Evolutionary conservation across 2,113 vertebrate species (phyloP), one percentile per base, ranked within the genome.

Genomic region (Scomber japonicus): DNA sequence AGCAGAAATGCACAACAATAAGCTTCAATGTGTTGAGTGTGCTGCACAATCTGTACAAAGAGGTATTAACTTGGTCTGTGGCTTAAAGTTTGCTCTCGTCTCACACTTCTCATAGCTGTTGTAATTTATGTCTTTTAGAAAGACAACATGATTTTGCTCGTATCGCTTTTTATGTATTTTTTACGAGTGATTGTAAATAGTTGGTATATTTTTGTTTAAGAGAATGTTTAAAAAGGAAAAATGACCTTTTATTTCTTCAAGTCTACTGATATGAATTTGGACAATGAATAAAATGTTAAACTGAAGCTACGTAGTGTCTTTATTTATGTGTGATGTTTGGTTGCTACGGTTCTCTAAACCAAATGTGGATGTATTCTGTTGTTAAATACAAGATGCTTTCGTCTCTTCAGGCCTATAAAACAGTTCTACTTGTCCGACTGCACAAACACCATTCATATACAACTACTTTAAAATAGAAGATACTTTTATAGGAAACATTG

Each of bases 131-230:
- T 99, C 97, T 98, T 98, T 99, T 96, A 98, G 96, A 98, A 99
- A 98, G 97, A 98, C 97, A 96, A 88, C 83, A 84, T 89, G 73
- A 84, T 91, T 89, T 96, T 95, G 96, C 96, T 95, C 95, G 95
- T 97, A 97, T 27, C 92, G 96, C 96, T 96, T 97, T 97, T 89
- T 94, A 97, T 97, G 95, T 98, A 96, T 96, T 98, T 91, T 98
- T 96, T 97, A 97, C 94, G 91, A 94, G 96, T 97, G 96, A 95
- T 93, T 97, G 97, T 98, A 97, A 96, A 97, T 97, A 97, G 93
- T 97, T 97, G 97, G 97, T 97, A 96, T 98, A 98, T 98, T 99
- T 94, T 98, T 97, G 95, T 97, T 97, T 94, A 97, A 98, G 94
- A 98, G 95, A 97, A 97, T 97, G 96, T 97, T 95, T 96, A 88